These are phyloP conservation scores for Hassar affinis DNA, from an alignment of 2,113 vertebrate species.

Conservation along the genomic window DNA sequence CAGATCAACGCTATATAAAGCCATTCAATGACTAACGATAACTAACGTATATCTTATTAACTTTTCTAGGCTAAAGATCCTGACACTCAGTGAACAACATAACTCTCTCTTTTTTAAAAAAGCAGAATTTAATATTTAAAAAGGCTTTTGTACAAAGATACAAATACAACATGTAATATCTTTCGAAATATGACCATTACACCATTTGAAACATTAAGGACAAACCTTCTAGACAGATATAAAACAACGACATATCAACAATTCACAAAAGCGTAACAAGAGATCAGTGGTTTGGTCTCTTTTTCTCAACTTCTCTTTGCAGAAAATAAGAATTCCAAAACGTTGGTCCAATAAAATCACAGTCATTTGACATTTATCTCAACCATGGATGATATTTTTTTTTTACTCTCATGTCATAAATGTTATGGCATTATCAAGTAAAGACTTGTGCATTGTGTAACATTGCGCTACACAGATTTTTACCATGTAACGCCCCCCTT, in stretches of 20 bases:
- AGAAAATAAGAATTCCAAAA: conserved; percentile 50
- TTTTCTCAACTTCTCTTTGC: conserved; percentile 45
- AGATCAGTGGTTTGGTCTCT: conserved; percentile 49
- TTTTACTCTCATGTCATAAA: conserved; percentile 81
- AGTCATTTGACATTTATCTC: conserved; percentile 61
- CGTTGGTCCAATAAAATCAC: conserved; percentile 65
- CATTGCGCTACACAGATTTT: conserved; percentile 62
- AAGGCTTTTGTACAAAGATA: conserved; percentile 52
- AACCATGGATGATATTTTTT: conserved; percentile 77
- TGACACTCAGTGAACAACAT: background rate
- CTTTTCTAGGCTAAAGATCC: background rate
- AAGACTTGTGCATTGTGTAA: conserved; percentile 67
- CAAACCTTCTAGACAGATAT: conserved; percentile 47
- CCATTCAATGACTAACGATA: background rate
- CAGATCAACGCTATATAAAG: background rate
- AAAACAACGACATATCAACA: conserved; percentile 45
- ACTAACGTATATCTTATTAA: background rate
- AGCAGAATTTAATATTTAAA: conserved; percentile 55
- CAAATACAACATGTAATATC: conserved; percentile 51
- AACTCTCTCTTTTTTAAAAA: conserved; percentile 35
- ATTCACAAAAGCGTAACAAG: conserved; percentile 62
- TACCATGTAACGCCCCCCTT: conserved; percentile 65
- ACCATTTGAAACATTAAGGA: conserved; percentile 40
- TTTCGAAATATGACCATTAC: conserved; percentile 45
- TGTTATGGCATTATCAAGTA: conserved; percentile 83